These are phyloP conservation scores for Falco novaeseelandiae DNA, from an alignment of 2,797 vertebrate genomes.

Conservation along the genomic window DNA sequence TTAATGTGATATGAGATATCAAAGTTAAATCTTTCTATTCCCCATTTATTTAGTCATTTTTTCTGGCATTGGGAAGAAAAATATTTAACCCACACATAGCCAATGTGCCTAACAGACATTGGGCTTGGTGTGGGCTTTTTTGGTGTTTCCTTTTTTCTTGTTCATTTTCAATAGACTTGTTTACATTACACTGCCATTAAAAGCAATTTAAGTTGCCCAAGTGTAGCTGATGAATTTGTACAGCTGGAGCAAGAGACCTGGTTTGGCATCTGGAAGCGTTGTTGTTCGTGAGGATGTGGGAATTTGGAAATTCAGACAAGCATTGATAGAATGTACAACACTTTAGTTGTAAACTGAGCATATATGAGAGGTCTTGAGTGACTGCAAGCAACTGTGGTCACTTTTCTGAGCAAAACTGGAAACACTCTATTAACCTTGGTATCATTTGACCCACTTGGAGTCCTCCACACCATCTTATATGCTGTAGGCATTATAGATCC, in stretches of 20 bases:
- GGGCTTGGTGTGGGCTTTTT: not conserved
- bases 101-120: not conserved
- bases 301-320: not conserved
- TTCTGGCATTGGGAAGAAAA: not conserved
- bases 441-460: conserved; percentile 9
- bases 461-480: not conserved
- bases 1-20: not conserved
- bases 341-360: not conserved
- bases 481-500: not conserved
- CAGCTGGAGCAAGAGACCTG: not conserved
- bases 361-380: not conserved
- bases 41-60: not conserved
- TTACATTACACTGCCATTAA: not conserved
- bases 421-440: conserved; percentile 17
- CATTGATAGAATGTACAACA: not conserved
- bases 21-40: not conserved
- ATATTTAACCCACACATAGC: not conserved
- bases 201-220: not conserved
- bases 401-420: not conserved
- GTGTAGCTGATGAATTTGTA: conserved; percentile 9
- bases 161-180: not conserved
- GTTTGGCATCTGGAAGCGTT: not conserved
- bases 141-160: not conserved
- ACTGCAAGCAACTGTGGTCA: not conserved
- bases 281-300: not conserved